A percentile compares a stretch with the other conserved stretches of the same genome.
Conservation (phyloP, 2,113 vertebrate genomes). For the Connochaetes taurinus region DNA sequence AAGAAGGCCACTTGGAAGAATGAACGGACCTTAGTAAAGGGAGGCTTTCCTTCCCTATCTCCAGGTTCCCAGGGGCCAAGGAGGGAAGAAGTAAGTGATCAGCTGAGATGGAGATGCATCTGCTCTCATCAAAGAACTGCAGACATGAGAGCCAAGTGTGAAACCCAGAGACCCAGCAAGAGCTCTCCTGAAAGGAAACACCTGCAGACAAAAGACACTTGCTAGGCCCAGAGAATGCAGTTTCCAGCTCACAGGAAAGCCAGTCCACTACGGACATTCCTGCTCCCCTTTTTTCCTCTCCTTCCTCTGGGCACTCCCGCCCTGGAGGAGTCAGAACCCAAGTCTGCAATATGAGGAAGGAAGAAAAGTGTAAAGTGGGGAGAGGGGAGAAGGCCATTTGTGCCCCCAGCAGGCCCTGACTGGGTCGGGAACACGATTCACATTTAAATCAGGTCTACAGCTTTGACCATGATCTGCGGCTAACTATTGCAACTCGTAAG, state of each 20-base stretch:
- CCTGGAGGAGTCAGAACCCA: neutral
- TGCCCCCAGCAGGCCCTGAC: neutral
- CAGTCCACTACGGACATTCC: neutral
- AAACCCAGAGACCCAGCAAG: neutral
- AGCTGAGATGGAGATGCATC: neutral
- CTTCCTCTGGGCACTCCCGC: neutral
- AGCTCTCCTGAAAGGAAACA: neutral
- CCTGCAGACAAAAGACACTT: neutral
- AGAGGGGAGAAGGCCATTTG: no score
- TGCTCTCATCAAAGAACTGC: neutral
- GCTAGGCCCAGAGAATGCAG: neutral
- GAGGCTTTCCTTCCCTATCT: neutral
- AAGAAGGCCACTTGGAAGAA: neutral
- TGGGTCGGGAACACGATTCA: rapidly evolving
- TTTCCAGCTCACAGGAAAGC: neutral
- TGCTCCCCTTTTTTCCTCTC: neutral
- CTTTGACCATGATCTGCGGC: neutral
- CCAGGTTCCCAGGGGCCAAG: neutral
- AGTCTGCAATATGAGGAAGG: neutral
- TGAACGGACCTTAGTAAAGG: neutral
- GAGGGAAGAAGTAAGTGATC: neutral
- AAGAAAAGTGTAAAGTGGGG: neutral
- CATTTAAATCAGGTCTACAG: no score
- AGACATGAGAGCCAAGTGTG: neutral
- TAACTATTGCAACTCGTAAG: neutral